phyloP scores from a whole-genome alignment of 2,113 vertebrate genomes.

The Labrus mixtus region DNA sequence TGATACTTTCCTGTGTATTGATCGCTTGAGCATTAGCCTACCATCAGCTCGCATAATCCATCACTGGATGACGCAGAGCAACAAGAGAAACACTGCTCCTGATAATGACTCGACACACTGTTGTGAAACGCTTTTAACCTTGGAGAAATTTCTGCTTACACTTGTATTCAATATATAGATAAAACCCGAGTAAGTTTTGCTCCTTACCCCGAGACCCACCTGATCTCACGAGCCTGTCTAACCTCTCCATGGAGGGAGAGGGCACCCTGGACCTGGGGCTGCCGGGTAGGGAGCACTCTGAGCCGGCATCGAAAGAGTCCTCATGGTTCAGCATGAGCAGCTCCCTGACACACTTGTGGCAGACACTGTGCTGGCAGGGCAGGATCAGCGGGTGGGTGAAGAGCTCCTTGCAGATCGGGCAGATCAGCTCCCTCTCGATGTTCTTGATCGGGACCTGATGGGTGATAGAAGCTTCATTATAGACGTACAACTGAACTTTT shows the following conservation, averaged over 20 bases:
- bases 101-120: not conserved
- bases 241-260: conserved; percentile 92
- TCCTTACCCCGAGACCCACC: conserved; percentile 85
- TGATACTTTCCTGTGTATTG: conserved; percentile 9
- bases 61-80: not conserved
- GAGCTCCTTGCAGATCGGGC: conserved; percentile 96
- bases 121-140: conserved; percentile 12
- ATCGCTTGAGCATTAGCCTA: not conserved
- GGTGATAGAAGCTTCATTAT: not conserved
- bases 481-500: not conserved
- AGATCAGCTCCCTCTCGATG: conserved; percentile 97
- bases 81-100: not conserved
- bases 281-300: conserved; percentile 92
- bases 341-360: conserved; percentile 96
- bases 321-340: conserved; percentile 91
- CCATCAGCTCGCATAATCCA: conserved; percentile 26
- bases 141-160: not conserved
- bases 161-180: not conserved
- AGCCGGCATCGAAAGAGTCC: conserved; percentile 91
- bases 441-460: conserved; percentile 92
- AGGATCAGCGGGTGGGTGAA: conserved; percentile 97
- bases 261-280: conserved; percentile 90
- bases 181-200: not conserved
- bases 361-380: conserved; percentile 97
- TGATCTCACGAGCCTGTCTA: conserved; percentile 93